Conservation (phyloP, 1,140 invertebrate species). For the Heterodera schachtii region DNA sequence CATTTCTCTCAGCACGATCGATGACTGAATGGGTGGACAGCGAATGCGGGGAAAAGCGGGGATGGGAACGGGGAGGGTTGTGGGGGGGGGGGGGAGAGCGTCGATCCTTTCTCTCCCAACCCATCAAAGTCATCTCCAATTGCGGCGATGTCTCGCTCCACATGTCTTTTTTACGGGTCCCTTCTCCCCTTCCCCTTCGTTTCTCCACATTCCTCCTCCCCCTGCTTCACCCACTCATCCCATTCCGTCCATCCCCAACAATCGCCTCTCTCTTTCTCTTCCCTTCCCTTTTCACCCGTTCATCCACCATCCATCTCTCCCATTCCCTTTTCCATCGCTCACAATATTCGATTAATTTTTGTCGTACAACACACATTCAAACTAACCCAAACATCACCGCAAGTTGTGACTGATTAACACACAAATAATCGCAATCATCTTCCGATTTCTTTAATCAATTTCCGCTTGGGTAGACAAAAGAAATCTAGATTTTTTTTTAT, state of each 20-base stretch:
- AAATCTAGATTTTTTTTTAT: neutral
- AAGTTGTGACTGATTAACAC: conserved; percentile 1
- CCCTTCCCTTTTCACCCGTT: neutral
- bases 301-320: neutral
- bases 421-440: neutral
- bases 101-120: neutral
- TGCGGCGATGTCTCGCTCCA: neutral
- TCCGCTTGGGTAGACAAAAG: neutral
- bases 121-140: conserved; percentile 11
- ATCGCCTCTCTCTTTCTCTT: neutral
- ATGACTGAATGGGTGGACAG: neutral
- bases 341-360: conserved; percentile 15
- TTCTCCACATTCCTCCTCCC: neutral
- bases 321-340: neutral
- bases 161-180: neutral
- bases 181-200: neutral
- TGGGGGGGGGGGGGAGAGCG: neutral
- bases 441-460: neutral
- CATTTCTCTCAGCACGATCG: neutral
- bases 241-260: neutral
- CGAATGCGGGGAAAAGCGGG: neutral
- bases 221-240: neutral
- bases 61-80: no score
- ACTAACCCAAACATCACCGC: conserved; percentile 12
- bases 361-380: conserved; percentile 2